phyloP scores from a whole-genome alignment of 53 echinoderm and acorn worm genomes.

The Pentamera pediparva region DNA sequence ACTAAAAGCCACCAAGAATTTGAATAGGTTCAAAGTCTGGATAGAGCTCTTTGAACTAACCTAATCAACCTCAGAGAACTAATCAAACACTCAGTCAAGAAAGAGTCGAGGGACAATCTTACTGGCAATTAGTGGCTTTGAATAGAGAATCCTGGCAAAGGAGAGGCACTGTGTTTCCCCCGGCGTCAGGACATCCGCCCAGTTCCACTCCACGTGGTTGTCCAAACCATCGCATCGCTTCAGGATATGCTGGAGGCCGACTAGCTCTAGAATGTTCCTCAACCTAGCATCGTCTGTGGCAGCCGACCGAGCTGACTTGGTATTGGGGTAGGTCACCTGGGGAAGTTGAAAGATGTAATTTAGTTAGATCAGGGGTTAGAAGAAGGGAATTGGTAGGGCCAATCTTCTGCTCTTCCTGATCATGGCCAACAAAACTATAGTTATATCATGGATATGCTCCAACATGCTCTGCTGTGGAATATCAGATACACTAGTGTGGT shows the following conservation, averaged over 20 bases:
- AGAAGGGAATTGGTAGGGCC: neutral
- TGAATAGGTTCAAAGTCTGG: no score
- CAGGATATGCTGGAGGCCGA: conserved; percentile 59
- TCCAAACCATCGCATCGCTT: conserved; percentile 65
- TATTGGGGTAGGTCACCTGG: conserved; percentile 74
- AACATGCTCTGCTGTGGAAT: no score
- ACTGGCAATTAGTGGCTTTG: conserved; percentile 12
- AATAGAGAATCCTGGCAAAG: conserved; percentile 58
- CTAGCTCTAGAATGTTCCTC: conserved; percentile 47
- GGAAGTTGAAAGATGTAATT: neutral
- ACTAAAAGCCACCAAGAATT: no score
- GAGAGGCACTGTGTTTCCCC: conserved; percentile 94
- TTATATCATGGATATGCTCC: no score
- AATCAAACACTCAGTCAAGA: neutral
- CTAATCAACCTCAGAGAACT: neutral
- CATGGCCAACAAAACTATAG: no score
- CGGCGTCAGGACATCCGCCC: conserved; percentile 82
- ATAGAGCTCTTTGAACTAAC: no score
- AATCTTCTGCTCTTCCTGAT: no score
- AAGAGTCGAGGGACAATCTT: no score
- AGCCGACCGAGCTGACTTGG: neutral
- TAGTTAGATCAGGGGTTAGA: neutral
- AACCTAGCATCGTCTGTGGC: conserved; percentile 13
- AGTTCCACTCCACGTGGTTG: conserved; percentile 66
- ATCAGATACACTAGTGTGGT: no score